These are phyloP conservation scores for Theocolax elegans DNA, from an alignment of 1,140 invertebrate genomes.

Conservation along the genomic window DNA sequence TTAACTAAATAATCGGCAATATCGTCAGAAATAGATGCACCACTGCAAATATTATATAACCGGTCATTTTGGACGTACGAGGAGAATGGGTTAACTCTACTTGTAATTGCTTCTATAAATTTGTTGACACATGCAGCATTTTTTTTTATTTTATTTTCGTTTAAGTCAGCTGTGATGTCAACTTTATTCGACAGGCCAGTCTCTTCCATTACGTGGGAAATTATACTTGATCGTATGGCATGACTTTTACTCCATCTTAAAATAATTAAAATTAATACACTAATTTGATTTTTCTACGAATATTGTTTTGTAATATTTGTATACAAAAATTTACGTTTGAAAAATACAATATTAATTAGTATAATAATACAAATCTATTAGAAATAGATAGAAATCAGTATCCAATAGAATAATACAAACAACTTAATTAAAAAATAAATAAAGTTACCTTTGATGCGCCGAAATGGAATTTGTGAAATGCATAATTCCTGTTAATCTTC, in stretches of 20 bases:
- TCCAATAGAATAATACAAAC: no score
- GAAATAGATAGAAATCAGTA: no score
- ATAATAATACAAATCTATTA: no score
- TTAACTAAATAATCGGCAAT: slow-evolving; percentile 19
- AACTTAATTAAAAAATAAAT: no score
- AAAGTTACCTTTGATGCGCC: background rate
- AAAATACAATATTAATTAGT: no score
- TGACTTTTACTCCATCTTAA: slow-evolving; percentile 6
- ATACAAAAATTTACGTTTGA: no score
- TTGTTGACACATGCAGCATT: background rate
- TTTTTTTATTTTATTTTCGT: slow-evolving; percentile 4
- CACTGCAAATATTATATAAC: slow-evolving; percentile 41
- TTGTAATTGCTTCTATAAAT: background rate
- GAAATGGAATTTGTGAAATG: slow-evolving; percentile 34
- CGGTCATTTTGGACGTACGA: no score
- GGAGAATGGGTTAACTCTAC: no score
- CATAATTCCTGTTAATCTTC: slow-evolving; percentile 43
- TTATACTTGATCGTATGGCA: slow-evolving; percentile 1
- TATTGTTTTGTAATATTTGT: no score
- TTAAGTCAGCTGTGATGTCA: background rate
- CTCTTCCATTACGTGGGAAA: background rate
- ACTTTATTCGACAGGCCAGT: background rate
- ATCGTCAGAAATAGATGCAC: slow-evolving; percentile 25
- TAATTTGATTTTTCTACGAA: no score
- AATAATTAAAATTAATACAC: no score